A percentile compares a stretch with the other conserved stretches of the same genome.
Conservation (phyloP, 2,797 vertebrate species). For the Centroberyx gerrardi region DNA sequence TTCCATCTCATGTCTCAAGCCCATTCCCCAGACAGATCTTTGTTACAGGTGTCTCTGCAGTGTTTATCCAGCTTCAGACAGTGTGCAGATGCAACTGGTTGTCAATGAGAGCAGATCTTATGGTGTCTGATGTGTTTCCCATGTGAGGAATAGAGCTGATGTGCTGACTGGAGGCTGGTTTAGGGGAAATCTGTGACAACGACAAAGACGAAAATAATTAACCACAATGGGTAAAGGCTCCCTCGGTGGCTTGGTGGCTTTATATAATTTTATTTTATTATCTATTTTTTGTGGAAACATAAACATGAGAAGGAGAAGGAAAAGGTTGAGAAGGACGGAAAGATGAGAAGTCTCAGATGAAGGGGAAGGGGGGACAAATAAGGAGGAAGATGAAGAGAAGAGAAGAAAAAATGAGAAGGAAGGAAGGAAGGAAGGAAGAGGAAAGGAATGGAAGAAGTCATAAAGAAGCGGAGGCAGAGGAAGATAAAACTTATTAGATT, state of each 20-base stretch:
- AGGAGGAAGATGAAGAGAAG: not conserved
- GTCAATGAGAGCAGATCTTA: conserved; percentile 36
- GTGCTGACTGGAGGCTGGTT: conserved; percentile 39
- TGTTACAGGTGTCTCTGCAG: conserved; percentile 57
- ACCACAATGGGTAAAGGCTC: conserved; percentile 41
- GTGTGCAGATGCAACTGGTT: conserved; percentile 39
- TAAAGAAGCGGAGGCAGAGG: not conserved
- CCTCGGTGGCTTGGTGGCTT: conserved; percentile 36
- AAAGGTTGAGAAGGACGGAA: conserved; percentile 35
- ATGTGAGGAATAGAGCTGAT: conserved; percentile 50
- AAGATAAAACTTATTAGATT: conserved; percentile 3
- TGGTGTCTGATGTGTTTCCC: conserved; percentile 65
- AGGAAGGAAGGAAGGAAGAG: not conserved
- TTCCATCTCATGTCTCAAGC: conserved; percentile 22
- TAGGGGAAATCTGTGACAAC: conserved; percentile 42
- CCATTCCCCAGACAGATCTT: conserved; percentile 40
- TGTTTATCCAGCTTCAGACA: conserved; percentile 61
- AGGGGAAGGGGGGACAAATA: conserved; percentile 23
- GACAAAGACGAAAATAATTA: conserved; percentile 58
- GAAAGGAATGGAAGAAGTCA: conserved; percentile 5
- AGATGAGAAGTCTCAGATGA: conserved; percentile 10
- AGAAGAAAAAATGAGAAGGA: conserved; percentile 36
- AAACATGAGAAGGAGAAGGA: conserved; percentile 23
- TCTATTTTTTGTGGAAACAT: conserved; percentile 33
- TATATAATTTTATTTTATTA: conserved; percentile 48